Base-by-base conservation (phyloP, 2,888 invertebrate species). In the Hedychridium roseum region DNA sequence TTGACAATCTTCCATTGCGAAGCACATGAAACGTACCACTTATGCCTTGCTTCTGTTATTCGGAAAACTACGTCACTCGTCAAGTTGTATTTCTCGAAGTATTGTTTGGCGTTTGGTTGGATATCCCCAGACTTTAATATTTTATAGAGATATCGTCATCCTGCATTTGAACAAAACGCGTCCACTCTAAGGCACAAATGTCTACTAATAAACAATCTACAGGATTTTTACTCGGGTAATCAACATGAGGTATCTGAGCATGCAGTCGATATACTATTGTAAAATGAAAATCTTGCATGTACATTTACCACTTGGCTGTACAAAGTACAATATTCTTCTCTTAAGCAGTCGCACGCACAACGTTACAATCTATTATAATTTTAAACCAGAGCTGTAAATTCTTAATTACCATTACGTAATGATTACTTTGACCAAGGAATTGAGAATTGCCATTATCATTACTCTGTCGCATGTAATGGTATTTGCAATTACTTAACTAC, bases 291-390 rank as follows among this genome's bases (percentile, higher is more conserved):
- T 66, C 57, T 6, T 62, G 63, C 3, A 62, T 27, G 17, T 56
- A 58, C 2, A 59, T 35, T 61, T 60, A 66, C 72, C 71, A 73
- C 7, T 72, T 47, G 1, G 68, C 70, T 12, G 72, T 64, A 15
- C 69, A 43, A 1, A 68, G 64, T 27, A 57, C 39, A 30, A 73
- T 31, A 1, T 71, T 58, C 50, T 64, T 64, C 37, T 64, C 69
- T 18, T 44, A 52, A 3, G 63, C 64, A 7, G 64, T 73, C 5
- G 63, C 68, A 11, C 64, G 54, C 1, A 78, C 43, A 1, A 60
- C 53, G 2, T 18, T 43, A 18, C 45, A 55, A 26, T 51, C 54
- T 1, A 50, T 43, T 2, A 49, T 32, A 1, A 50, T 7, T 3
- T 12, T 14, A 6, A 55, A 50, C 38, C n/a, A n/a, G n/a, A n/a